A percentile compares a stretch with the other conserved stretches of the same genome.
Conservation (phyloP, 2,797 vertebrate species). For the Garrulus glandarius region DNA sequence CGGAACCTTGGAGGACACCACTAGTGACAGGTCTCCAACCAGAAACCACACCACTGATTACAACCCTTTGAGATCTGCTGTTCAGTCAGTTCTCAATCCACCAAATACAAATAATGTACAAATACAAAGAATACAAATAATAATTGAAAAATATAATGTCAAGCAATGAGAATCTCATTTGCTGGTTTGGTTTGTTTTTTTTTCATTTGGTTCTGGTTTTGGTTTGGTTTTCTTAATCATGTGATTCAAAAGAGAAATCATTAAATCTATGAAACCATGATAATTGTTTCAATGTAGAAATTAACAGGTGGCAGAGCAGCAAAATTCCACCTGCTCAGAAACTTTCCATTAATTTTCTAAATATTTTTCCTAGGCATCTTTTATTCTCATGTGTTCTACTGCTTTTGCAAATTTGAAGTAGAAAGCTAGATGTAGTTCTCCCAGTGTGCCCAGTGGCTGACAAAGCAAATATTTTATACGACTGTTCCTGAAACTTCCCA, state of each 20-base stretch:
- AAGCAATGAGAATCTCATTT: background rate
- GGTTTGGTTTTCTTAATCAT: background rate
- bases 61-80: background rate
- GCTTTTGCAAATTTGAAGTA: background rate
- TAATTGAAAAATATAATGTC: background rate
- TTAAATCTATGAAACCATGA: background rate
- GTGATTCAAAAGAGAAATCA: background rate
- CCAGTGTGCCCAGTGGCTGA: background rate
- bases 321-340: background rate
- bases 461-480: background rate
- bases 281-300: background rate
- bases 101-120: background rate
- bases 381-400: background rate
- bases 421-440: background rate
- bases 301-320: background rate
- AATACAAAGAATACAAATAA: background rate
- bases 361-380: background rate
- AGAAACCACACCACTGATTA: background rate
- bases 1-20: background rate
- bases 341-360: background rate
- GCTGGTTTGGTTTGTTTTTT: rapidly evolving
- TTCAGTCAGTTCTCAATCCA: background rate
- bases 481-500: background rate
- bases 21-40: background rate
- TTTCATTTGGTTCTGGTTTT: background rate